A percentile compares a stretch with the other conserved stretches of the same genome.
These are phyloP conservation scores for Hipposideros larvatus DNA, from an alignment of 2,797 vertebrate species.

Conservation along the genomic window DNA sequence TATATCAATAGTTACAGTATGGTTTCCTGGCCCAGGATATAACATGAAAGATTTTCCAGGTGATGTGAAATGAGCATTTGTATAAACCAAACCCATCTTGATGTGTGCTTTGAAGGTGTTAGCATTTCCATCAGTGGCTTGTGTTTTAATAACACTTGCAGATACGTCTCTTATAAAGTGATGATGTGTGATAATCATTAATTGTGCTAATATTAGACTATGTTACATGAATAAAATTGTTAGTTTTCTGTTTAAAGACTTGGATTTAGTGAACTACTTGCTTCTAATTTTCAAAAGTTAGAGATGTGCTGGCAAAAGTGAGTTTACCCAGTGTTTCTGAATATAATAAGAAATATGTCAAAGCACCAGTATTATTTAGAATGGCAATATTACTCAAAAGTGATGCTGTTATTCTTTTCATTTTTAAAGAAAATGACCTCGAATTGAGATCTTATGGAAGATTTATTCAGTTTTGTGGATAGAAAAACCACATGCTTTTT, in stretches of 20 bases:
- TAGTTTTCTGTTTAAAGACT: not conserved
- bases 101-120: conserved; percentile 43
- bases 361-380: not conserved
- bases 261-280: not conserved
- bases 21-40: not conserved
- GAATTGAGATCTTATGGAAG: conserved; percentile 19
- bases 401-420: conserved; percentile 4
- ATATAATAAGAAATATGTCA: not conserved
- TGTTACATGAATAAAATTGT: conserved; percentile 8
- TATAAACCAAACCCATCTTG: conserved; percentile 37
- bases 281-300: conserved; percentile 31
- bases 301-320: not conserved
- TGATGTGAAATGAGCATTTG: conserved; percentile 24
- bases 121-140: not conserved
- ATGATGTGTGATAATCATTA: not conserved
- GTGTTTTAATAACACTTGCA: conserved; percentile 8
- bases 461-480: conserved; percentile 20
- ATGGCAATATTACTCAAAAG: conserved; percentile 46
- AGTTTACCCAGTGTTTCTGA: conserved; percentile 23
- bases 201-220: not conserved
- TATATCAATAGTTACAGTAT: not conserved
- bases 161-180: not conserved
- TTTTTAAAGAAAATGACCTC: not conserved
- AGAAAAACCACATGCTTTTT: conserved; percentile 9
- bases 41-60: conserved; percentile 12